Evolutionary conservation across 1,140 invertebrate genomes (phyloP).

Genomic region (Teleopsis dalmanni): DNA sequence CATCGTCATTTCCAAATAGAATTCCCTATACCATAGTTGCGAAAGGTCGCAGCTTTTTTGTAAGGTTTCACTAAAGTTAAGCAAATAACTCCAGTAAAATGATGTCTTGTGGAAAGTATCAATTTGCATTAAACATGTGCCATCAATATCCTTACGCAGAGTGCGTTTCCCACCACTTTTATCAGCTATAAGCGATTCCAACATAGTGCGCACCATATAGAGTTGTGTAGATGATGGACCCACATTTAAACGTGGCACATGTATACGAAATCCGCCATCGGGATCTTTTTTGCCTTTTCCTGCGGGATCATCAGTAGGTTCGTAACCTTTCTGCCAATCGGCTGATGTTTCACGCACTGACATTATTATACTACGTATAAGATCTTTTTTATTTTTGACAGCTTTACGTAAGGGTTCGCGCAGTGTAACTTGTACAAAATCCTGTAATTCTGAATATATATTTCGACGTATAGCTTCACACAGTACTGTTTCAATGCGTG

Average conservation of each 20-base stretch:
- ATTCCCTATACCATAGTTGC: conserved; percentile 98
- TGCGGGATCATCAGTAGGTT: conserved; percentile 87
- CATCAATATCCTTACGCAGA: conserved; percentile 92
- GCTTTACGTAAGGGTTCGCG: conserved; percentile 92
- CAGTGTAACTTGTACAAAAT: conserved; percentile 88
- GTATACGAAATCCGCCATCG: conserved; percentile 84
- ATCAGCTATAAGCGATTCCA: conserved; percentile 95
- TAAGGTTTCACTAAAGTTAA: conserved; percentile 89
- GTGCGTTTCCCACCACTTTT: conserved; percentile 94
- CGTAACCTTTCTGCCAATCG: conserved; percentile 89
- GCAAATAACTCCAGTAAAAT: conserved; percentile 93
- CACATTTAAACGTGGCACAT: conserved; percentile 87
- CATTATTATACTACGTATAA: conserved; percentile 88
- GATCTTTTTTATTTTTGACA: conserved; percentile 96
- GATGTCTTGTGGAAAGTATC: conserved; percentile 93
- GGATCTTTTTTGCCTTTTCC: conserved; percentile 94
- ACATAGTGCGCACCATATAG: conserved; percentile 98
- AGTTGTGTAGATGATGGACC: conserved; percentile 89
- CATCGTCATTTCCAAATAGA: conserved; percentile 99
- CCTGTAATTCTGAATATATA: conserved; percentile 95
- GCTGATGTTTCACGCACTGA: conserved; percentile 94
- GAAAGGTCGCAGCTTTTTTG: conserved; percentile 95
- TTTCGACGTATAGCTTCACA: conserved; percentile 90
- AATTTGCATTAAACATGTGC: conserved; percentile 82
- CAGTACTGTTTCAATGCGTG: conserved; percentile 95